Conservation (phyloP, 1,140 invertebrate species). For the Cyphomyrmex costatus region DNA sequence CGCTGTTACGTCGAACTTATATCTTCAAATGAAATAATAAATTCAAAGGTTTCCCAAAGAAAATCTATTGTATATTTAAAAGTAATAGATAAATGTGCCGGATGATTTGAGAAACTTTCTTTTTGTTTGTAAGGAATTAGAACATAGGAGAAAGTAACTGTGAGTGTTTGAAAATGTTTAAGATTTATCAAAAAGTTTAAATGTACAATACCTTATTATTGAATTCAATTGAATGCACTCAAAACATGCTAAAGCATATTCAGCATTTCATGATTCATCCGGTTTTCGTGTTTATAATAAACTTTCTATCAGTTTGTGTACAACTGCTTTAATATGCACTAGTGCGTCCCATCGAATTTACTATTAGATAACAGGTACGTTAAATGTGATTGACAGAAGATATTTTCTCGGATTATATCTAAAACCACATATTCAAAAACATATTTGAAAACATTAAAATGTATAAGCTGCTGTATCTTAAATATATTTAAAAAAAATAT, state of each 20-base stretch:
- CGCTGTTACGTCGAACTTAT: background rate
- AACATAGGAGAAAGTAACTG: too few species aligned
- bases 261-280: too few species aligned
- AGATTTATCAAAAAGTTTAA: too few species aligned
- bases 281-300: too few species aligned
- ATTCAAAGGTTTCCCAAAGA: background rate
- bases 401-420: background rate
- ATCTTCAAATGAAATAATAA: background rate
- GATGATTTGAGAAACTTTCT: background rate
- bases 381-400: background rate
- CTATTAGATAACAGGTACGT: background rate
- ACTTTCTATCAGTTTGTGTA: too few species aligned
- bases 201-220: too few species aligned
- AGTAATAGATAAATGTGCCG: too few species aligned
- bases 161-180: background rate
- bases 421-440: background rate
- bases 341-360: too few species aligned
- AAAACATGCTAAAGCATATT: too few species aligned
- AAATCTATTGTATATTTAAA: background rate
- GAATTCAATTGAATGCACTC: too few species aligned
- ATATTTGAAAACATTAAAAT: conserved; percentile 2
- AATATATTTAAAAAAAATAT: background rate
- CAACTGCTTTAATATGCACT: too few species aligned
- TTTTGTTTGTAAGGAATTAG: background rate
- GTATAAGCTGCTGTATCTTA: background rate